Base-by-base conservation (phyloP, 2,797 vertebrate genomes). In the Linurgus olivaceus region DNA sequence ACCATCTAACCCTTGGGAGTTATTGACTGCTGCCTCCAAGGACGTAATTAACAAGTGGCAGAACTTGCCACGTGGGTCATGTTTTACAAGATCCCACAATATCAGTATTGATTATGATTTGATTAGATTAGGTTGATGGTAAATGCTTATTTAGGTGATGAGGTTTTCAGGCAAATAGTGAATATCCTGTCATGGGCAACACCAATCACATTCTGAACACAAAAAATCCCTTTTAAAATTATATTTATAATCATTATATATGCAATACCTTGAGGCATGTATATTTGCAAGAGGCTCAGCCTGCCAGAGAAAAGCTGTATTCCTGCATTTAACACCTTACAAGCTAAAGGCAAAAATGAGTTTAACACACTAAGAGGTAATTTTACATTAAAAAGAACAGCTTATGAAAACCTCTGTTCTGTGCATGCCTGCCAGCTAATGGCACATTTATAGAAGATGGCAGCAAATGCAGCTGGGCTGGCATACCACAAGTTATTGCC, bases 41-140 rank as follows among this genome's bases (percentile, higher is more conserved):
- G 86, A 70, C 51, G 2, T 93, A 81, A 97, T 96, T 96, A 96
- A 94, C 90, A 94, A 95, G 94, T 88, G 95, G 95, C 90, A 97
- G 91, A 67, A 92, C 94, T 79, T 94, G 94, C 93, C 90, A 90
- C 31, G 10, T 94, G 94, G 91, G 93, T 96, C 95, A 88, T 95
- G 94, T 95, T 94, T 94, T 97, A 96, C 95, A 95, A 93, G 90
- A 95, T 82, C 73, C 86, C 90, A 33, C 73, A 84, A 91, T 91
- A 94, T 93, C 38, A 0, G 79, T 96, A 96, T 96, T 96, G 96
- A 96, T 97, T 92, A 82, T 86, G 79, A 90, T 95, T 93, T 91
- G 89, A 95, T 96, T 93, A 92, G 95, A 91, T 93, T 92, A 94
- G 79, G 51, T 62, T 93, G 78, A 94, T 94, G 93, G 87, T 29